phyloP scores from a whole-genome alignment of 2,113 vertebrate genomes.

The Cacatua alba region DNA sequence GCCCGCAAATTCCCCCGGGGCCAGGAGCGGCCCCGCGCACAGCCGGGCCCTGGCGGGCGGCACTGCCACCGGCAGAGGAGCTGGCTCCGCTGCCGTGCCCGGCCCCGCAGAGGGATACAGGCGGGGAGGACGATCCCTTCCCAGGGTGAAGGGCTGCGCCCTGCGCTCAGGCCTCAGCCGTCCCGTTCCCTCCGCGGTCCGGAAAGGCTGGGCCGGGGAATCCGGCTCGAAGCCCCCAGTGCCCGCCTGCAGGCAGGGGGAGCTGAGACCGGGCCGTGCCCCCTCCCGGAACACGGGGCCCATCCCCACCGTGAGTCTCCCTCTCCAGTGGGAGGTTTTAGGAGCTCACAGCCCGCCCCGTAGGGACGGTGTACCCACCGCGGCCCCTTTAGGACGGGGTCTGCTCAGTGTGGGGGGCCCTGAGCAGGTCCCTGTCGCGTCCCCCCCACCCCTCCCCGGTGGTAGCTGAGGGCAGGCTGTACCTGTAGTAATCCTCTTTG shows the following conservation, averaged over 20 bases:
- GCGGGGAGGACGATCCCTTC: not conserved
- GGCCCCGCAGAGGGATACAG: not conserved
- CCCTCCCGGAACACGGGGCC: not conserved
- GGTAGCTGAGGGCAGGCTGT: not conserved
- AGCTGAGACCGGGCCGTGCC: not conserved
- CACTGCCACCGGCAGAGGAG: not conserved
- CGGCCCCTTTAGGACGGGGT: not conserved
- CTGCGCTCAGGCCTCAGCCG: not conserved
- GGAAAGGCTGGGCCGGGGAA: not conserved
- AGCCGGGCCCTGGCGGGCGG: not conserved
- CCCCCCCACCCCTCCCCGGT: not conserved
- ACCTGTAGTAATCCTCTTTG: conserved; percentile 99
- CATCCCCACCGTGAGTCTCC: not conserved
- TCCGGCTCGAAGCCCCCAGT: not conserved
- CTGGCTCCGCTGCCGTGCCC: not conserved
- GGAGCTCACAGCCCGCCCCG: not conserved
- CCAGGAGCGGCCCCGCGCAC: not conserved
- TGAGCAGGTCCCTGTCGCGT: not conserved
- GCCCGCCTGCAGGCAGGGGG: not conserved
- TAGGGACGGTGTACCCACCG: not conserved
- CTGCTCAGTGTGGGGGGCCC: not conserved
- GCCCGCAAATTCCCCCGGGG: not conserved
- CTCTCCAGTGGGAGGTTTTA: not conserved
- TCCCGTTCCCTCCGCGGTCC: not conserved
- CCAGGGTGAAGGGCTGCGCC: not conserved